Conservation (phyloP, 2,797 vertebrate species). For the Poeciliopsis presidionis region DNA sequence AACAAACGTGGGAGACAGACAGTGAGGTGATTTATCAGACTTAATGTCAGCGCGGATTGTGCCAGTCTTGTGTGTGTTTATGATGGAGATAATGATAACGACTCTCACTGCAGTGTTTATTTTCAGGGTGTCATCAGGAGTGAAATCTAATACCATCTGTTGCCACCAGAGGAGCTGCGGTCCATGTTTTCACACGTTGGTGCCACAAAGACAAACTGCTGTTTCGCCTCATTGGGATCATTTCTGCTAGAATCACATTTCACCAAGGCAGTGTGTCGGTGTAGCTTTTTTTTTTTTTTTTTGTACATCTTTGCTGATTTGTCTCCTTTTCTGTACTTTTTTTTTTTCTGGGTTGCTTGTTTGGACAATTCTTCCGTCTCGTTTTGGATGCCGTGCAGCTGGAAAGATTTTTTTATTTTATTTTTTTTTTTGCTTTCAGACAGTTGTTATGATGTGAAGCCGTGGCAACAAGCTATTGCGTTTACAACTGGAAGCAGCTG, state of each 20-base stretch:
- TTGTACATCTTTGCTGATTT: background rate
- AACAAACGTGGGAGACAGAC: slow-evolving; percentile 1
- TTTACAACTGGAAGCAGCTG: background rate
- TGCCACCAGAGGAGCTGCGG: background rate
- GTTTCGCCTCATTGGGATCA: background rate
- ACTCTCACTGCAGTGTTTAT: background rate
- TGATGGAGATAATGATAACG: background rate
- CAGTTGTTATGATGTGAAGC: background rate
- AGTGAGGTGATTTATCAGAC: slow-evolving; percentile 5
- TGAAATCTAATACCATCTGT: background rate
- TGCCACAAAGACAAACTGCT: background rate
- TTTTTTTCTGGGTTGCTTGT: background rate
- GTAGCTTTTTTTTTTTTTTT: background rate
- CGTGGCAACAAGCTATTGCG: background rate
- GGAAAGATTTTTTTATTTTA: background rate
- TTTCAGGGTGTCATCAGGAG: background rate
- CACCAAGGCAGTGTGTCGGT: background rate
- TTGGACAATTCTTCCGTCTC: background rate
- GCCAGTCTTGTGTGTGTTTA: background rate
- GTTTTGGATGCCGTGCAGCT: background rate
- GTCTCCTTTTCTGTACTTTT: too few relatives aligned
- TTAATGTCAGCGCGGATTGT: background rate
- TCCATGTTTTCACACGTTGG: background rate
- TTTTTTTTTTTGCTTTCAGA: background rate
- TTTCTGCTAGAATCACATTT: background rate